phyloP scores from a whole-genome alignment of 2,113 vertebrate species.

The Cyprinodon brontotheroides region DNA sequence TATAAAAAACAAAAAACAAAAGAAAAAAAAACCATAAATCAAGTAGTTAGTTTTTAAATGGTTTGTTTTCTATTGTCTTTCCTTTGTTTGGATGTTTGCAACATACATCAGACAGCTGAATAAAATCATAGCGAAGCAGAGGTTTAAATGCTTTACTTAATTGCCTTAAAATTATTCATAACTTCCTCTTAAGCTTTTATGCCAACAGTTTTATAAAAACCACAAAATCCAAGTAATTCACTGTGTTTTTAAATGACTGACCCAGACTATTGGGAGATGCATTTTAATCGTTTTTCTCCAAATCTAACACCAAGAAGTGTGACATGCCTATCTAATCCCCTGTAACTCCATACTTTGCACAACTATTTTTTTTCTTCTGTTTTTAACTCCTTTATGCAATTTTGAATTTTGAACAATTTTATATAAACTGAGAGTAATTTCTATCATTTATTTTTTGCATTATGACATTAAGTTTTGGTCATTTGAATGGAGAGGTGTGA shows the following conservation, averaged over 20 bases:
- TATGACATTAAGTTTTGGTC: background rate
- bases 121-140: too few species aligned
- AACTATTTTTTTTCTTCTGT: too few species aligned
- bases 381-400: too few species aligned
- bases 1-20: background rate
- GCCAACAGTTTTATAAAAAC: too few species aligned
- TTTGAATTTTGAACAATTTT: too few species aligned
- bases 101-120: background rate
- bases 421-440: too few species aligned
- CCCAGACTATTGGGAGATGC: background rate
- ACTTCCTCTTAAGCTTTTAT: too few species aligned
- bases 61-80: constrained; percentile 15
- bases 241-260: too few species aligned
- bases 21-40: background rate
- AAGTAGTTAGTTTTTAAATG: constrained; percentile 3
- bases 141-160: too few species aligned
- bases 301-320: background rate
- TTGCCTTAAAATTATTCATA: too few species aligned
- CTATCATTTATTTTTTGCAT: background rate
- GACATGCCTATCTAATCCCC: background rate
- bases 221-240: too few species aligned
- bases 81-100: background rate
- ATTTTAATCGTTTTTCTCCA: background rate
- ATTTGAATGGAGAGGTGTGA: background rate
- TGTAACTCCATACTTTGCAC: background rate